These are phyloP conservation scores for Ctenicera cuprea DNA, from an alignment of 2,888 invertebrate genomes.

Conservation along the genomic window DNA sequence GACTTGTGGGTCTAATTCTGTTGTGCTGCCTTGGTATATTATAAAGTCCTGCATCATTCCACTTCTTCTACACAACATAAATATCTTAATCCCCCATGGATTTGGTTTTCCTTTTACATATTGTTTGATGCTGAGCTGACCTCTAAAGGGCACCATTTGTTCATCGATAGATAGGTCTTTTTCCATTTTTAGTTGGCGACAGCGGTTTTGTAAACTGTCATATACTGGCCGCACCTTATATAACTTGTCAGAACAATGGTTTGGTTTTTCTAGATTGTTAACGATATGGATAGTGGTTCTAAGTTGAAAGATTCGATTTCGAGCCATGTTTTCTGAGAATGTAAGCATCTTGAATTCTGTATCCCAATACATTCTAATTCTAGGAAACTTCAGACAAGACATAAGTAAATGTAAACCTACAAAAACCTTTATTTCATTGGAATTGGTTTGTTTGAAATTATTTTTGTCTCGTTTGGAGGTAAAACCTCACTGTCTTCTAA, in stretches of 20 bases:
- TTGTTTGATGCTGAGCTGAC: conserved; percentile 8
- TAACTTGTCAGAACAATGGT: background rate
- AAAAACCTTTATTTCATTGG: background rate
- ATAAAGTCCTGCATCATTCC: too few relatives aligned
- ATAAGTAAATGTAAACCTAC: background rate
- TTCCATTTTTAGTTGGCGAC: background rate
- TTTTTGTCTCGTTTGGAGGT: background rate
- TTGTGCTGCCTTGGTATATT: background rate
- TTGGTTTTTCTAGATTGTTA: background rate
- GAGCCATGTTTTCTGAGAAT: background rate
- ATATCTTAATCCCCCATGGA: background rate
- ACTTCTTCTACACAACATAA: background rate
- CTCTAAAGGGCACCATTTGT: conserved; percentile 15
- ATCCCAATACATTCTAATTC: conserved; percentile 26
- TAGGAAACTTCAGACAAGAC: conserved; percentile 4
- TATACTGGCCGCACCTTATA: background rate
- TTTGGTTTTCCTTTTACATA: conserved; percentile 18
- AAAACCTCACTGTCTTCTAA: conserved; percentile 12
- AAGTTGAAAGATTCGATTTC: background rate
- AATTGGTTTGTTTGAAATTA: background rate
- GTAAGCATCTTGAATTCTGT: background rate
- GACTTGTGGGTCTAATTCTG: conserved; percentile 7
- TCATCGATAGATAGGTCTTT: conserved; percentile 2
- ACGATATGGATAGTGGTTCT: background rate
- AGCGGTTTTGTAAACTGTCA: background rate